Percentiles rank a stretch among this genome's conserved stretches.
Conservation (phyloP, 2,113 vertebrate genomes). For the Myrmophylax atrothorax region DNA sequence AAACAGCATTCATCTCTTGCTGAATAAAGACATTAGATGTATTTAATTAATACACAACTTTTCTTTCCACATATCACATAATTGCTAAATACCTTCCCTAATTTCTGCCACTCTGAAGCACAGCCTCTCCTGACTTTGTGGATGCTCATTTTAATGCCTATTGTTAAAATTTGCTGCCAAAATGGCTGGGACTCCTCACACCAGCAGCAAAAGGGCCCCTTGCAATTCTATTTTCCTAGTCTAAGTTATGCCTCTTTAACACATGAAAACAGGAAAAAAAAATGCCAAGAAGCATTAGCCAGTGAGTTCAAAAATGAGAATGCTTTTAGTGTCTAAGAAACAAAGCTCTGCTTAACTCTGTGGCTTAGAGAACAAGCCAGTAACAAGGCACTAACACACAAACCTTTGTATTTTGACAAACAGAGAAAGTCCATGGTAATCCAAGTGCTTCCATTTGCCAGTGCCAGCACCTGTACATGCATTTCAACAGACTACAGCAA, state of each 20-base stretch:
- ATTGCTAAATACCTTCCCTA: neutral
- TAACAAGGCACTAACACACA: neutral
- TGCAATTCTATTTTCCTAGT: neutral
- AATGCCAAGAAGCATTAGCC: neutral
- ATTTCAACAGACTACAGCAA: fast-evolving
- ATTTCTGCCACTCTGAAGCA: neutral
- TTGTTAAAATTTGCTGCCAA: neutral
- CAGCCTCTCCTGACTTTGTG: neutral
- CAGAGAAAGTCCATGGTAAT: neutral
- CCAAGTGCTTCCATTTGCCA: neutral
- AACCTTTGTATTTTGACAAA: neutral
- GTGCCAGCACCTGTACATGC: fast-evolving
- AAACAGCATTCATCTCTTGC: neutral
- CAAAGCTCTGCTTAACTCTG: neutral
- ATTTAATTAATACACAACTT: neutral
- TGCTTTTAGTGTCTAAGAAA: neutral
- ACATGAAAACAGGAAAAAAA: neutral
- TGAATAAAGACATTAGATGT: neutral
- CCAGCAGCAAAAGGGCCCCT: neutral
- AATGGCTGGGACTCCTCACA: neutral
- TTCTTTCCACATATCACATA: neutral
- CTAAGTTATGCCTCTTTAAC: neutral
- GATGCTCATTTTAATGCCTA: neutral
- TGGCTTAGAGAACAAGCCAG: neutral
- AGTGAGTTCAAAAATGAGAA: neutral